Percentiles rank a stretch among this genome's conserved stretches.
phyloP scores from a whole-genome alignment of 1,140 invertebrate genomes.

The Chymomyza costata region DNA sequence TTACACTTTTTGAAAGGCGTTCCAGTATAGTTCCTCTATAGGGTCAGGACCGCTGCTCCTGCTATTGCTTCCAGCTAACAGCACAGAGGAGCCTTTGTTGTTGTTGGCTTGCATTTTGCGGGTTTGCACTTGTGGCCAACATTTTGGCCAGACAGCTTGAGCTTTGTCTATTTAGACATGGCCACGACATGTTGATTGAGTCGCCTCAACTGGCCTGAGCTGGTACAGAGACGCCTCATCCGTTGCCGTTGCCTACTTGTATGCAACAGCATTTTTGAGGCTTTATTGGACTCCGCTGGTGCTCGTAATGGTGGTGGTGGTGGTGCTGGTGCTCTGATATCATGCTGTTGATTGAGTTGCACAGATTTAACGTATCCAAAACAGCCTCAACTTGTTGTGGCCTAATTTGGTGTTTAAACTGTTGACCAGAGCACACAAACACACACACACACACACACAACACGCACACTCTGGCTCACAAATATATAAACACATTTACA shows the following conservation, averaged over 20 bases:
- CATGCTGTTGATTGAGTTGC: background rate
- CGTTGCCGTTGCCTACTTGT: too few relatives aligned
- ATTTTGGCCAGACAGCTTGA: conserved; percentile 64
- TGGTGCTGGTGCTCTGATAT: background rate
- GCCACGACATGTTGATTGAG: conserved; percentile 69
- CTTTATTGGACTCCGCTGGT: background rate
- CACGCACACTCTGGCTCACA: too few relatives aligned
- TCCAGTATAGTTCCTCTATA: too few relatives aligned
- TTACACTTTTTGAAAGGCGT: conserved; percentile 49
- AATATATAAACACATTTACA: too few relatives aligned
- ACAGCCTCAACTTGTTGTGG: conserved; percentile 14
- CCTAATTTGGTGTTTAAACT: conserved; percentile 47
- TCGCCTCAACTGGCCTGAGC: too few relatives aligned
- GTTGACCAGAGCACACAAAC: conserved; percentile 11
- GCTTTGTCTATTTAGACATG: conserved; percentile 50
- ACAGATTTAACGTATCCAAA: background rate
- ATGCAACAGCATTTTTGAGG: background rate
- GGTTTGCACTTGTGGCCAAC: conserved; percentile 69
- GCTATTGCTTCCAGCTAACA: conserved; percentile 15
- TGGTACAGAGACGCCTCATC: too few relatives aligned
- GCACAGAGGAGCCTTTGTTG: too few relatives aligned
- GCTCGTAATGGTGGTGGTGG: conserved; percentile 6
- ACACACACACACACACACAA: conserved; percentile 4
- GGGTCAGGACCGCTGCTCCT: too few relatives aligned
- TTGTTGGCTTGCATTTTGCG: conserved; percentile 63